Conservation (phyloP, 2,888 invertebrate species). For the Lordiphosa andalusiaca region DNA sequence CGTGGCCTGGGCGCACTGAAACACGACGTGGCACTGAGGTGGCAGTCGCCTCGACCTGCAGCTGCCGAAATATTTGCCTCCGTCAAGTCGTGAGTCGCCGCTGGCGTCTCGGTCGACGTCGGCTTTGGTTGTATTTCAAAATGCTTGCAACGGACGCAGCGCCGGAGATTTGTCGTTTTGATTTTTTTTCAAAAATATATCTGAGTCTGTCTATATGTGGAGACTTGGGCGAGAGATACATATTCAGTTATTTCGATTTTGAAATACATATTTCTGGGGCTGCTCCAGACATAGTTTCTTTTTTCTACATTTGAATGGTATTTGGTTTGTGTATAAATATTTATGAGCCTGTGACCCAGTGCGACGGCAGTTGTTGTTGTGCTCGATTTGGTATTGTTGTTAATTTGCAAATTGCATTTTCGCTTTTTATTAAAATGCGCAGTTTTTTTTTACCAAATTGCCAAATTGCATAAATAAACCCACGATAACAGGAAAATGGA, state of each 20-base stretch:
- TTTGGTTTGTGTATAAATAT: constrained; percentile 31
- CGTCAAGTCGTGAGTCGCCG: constrained; percentile 7
- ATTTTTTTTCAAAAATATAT: constrained; percentile 71
- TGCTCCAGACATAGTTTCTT: constrained; percentile 2
- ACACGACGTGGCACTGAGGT: constrained; percentile 76
- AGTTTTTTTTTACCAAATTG: constrained; percentile 23
- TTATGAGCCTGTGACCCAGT: constrained; percentile 34
- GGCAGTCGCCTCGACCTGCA: constrained; percentile 42
- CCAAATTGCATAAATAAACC: constrained; percentile 42
- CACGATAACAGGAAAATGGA: constrained; percentile 1
- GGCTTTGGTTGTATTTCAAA: constrained; percentile 67
- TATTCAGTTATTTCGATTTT: constrained; percentile 25
- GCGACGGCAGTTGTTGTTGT: constrained; percentile 34
- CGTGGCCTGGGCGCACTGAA: constrained; percentile 70
- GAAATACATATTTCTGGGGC: constrained; percentile 10
- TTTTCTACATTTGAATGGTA: constrained; percentile 29
- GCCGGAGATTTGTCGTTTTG: constrained; percentile 64
- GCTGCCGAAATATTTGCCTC: constrained; percentile 14
- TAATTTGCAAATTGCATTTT: constrained; percentile 69
- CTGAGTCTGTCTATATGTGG: constrained; percentile 25
- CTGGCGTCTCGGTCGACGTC: constrained; percentile 15
- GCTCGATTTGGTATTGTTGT: constrained; percentile 54
- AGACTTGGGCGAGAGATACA: constrained; percentile 14
- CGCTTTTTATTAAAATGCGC: constrained; percentile 40
- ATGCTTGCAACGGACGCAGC: constrained; percentile 38